A percentile compares a stretch with the other conserved stretches of the same genome.
These are phyloP conservation scores for Tiaroga cobitis DNA, from an alignment of 2,797 vertebrate species.

Conservation along the genomic window DNA sequence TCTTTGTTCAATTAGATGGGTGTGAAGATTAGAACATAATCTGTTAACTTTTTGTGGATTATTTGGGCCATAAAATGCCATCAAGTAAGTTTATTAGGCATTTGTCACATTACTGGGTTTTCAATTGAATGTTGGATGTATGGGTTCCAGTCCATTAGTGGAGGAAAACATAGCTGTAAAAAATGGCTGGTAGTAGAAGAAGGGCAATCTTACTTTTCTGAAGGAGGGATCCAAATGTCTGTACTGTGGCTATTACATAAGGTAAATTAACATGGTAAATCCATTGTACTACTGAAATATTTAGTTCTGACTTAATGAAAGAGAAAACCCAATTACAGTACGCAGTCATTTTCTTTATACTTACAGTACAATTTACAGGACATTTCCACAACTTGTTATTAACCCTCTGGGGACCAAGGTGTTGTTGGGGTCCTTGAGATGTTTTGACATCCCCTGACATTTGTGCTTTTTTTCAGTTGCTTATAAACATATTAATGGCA, in stretches of 20 bases:
- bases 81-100: not conserved
- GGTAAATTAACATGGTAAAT: not conserved
- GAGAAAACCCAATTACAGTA: not conserved
- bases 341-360: not conserved
- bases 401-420: too few relatives aligned
- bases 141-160: not conserved
- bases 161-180: not conserved
- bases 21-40: not conserved
- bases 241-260: not conserved
- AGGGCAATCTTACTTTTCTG: not conserved
- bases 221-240: not conserved
- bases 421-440: too few relatives aligned
- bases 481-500: too few relatives aligned
- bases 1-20: not conserved
- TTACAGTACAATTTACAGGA: too few relatives aligned
- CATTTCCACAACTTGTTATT: too few relatives aligned
- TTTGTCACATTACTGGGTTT: not conserved
- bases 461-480: too few relatives aligned
- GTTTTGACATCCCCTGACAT: too few relatives aligned
- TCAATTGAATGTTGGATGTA: not conserved
- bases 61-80: not conserved
- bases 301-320: not conserved
- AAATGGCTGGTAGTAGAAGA: not conserved
- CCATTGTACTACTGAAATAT: not conserved
- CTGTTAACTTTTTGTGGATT: not conserved